Conservation (phyloP, 2,888 invertebrate species). For the Orchesella flavescens region DNA sequence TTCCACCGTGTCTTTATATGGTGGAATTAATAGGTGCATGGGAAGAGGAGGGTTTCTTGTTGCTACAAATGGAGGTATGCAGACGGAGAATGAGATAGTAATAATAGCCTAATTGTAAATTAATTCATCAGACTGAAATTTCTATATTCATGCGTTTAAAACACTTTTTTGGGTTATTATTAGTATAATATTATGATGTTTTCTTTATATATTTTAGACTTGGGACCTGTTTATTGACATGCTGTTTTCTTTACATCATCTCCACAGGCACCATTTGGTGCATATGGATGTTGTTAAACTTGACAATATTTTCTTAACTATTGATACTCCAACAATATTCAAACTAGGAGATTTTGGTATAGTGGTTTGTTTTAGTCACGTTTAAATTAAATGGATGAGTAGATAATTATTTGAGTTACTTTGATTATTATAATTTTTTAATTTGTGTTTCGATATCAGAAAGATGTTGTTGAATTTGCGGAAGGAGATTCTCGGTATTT, state of each 20-base stretch:
- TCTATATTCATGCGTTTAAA: too few relatives aligned
- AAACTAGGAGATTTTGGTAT: slow-evolving; percentile 86
- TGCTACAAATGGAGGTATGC: slow-evolving; percentile 81
- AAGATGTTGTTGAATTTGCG: slow-evolving; percentile 78
- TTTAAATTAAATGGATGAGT: too few relatives aligned
- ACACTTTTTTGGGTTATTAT: too few relatives aligned
- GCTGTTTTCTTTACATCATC: slow-evolving; percentile 79
- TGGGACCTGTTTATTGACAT: slow-evolving; percentile 72
- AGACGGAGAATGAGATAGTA: slow-evolving; percentile 60
- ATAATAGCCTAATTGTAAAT: not conserved
- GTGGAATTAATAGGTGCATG: slow-evolving; percentile 82
- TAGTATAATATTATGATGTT: too few relatives aligned
- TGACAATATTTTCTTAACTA: slow-evolving; percentile 83
- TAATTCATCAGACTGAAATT: too few relatives aligned
- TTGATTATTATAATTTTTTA: slow-evolving; percentile 15
- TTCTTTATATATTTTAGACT: slow-evolving; percentile 57
- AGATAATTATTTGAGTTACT: slow-evolving; percentile 63
- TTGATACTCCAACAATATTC: slow-evolving; percentile 77
- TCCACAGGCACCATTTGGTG: slow-evolving; percentile 81
- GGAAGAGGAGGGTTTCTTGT: slow-evolving; percentile 82
- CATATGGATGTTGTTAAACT: slow-evolving; percentile 87
- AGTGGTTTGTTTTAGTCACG: slow-evolving; percentile 81
- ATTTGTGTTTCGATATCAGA: slow-evolving; percentile 73
- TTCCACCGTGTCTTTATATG: slow-evolving; percentile 81
- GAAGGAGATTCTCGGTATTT: slow-evolving; percentile 87